Evolutionary conservation across 2,797 vertebrate genomes (phyloP), one percentile per base, ranked within the genome.

Genomic region (Micrastur ruficollis): DNA sequence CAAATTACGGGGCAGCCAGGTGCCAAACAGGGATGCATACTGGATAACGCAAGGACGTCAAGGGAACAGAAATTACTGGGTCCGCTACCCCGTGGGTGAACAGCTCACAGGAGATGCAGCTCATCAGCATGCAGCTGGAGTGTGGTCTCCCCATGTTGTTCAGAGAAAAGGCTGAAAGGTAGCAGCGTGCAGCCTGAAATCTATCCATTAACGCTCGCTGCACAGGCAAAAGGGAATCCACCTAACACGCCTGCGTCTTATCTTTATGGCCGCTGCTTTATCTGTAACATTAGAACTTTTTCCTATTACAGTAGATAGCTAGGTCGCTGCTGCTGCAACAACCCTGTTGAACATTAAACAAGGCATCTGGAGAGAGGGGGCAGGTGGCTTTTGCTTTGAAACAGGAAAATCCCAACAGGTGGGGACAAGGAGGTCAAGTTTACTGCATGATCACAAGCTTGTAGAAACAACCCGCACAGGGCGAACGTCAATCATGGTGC

Each of bases 181-280:
- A 91, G 42, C 40, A 66, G 50, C 0, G 0, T 11, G 55, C 36
- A 72, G 70, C 47, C 36, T 17, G 16, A 84, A 42, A 53, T n/a
- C 46, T 8, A 34, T 3, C 46, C 15, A 11, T 27, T 8, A 5
- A 56, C 1, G 2, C 34, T 53, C 0, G 0, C n/a, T 17, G 40
- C 59, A n/a, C 3, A 0, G 61, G 79, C 0, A 1, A 91, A 80
- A 76, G 78, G 71, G 81, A 90, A 87, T 31, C 65, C 40, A 52
- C 32, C 17, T 0, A 12, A 8, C 36, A 25, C 11, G 3, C 26
- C 44, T 10, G 6, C 0, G 1, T 22, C 49, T 95, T 85, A 87
- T 96, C 90, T 96, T 49, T 68, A 65, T 16, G 81, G 86, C 42
- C 2, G 2, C 46, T 26, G 83, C 71, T 44, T 87, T 93, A 92